Percentiles rank a stretch among this genome's conserved stretches.
These are phyloP conservation scores for Calidris pygmaea DNA, from an alignment of 2,113 vertebrate species.

Conservation along the genomic window DNA sequence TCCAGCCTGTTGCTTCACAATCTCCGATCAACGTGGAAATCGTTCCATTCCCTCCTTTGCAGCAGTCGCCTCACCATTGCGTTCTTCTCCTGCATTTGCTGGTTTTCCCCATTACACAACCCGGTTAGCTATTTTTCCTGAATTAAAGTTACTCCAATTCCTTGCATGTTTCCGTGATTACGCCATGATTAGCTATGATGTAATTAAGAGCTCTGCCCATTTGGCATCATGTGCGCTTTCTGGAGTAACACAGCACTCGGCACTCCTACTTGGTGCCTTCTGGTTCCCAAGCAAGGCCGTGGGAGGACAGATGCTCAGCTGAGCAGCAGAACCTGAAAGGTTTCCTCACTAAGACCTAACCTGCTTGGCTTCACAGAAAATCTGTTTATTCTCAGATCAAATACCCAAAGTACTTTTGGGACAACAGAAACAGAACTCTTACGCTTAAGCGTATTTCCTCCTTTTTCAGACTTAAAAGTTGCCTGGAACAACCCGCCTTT, in stretches of 20 bases:
- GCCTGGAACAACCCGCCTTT: neutral
- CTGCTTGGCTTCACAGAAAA: neutral
- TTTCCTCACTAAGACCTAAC: neutral
- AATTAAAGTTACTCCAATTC: conserved; percentile 49
- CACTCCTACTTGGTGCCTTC: neutral
- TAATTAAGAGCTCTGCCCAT: conserved; percentile 27
- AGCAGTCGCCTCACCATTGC: neutral
- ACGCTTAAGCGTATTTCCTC: neutral
- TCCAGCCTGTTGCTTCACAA: neutral
- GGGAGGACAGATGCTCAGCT: neutral
- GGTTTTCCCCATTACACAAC: conserved; percentile 38
- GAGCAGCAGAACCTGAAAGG: neutral
- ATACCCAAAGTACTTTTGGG: neutral
- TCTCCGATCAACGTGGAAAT: neutral
- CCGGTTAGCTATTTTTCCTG: conserved; percentile 10
- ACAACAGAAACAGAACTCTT: neutral
- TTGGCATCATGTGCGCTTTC: neutral
- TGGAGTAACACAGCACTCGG: neutral
- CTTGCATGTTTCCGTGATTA: conserved; percentile 43
- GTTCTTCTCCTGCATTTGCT: neutral
- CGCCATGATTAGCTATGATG: conserved; percentile 25
- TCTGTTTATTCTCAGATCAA: neutral
- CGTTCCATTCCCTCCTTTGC: neutral
- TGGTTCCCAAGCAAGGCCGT: neutral
- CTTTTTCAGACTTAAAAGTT: neutral